Conservation (phyloP, 2,113 vertebrate genomes). For the Budorcas taxicolor region DNA sequence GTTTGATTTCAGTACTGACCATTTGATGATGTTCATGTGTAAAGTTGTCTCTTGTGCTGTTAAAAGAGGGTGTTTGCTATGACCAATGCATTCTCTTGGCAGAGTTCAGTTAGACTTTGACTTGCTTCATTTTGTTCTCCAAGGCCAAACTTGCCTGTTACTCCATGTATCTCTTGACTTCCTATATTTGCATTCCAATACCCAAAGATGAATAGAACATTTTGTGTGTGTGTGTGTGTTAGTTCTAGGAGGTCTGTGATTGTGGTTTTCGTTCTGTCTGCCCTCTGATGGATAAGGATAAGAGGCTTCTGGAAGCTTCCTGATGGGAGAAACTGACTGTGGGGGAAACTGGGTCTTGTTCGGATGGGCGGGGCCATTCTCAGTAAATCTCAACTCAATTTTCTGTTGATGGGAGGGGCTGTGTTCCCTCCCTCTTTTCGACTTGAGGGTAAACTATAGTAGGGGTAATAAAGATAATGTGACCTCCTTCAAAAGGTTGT, state of each 20-base stretch:
- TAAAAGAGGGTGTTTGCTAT: not conserved
- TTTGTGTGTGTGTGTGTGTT: not conserved
- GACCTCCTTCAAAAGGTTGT: not conserved
- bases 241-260: not conserved
- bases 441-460: not conserved
- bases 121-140: not conserved
- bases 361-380: not conserved
- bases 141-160: not conserved
- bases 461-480: not conserved
- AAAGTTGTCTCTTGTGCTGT: not conserved
- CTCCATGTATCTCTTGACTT: not conserved
- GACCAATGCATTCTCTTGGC: not conserved
- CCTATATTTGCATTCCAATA: not conserved
- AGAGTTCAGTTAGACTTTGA: not conserved
- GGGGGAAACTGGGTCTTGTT: not conserved
- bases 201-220: not conserved
- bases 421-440: rapidly evolving
- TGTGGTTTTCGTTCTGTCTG: not conserved
- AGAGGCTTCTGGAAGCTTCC: not conserved
- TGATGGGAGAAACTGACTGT: not conserved
- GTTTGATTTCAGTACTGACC: not conserved
- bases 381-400: not conserved
- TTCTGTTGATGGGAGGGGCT: not conserved
- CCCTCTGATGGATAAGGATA: not conserved
- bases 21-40: not conserved